Evolutionary conservation across 1,140 invertebrate species (phyloP).

Genomic region (Neodiprion lecontei): DNA sequence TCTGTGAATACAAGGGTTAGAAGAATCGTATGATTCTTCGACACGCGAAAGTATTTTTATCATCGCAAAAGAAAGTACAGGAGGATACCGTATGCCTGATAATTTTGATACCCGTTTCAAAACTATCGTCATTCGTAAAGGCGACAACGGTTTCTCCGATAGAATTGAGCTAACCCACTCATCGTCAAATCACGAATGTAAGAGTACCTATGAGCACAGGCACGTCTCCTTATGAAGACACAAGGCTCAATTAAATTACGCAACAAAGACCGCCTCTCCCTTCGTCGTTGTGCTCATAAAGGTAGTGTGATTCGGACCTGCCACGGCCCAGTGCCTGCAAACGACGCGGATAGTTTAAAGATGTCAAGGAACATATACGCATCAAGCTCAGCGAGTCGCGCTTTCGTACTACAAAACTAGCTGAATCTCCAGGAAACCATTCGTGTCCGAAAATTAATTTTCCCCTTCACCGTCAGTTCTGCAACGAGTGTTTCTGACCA

Average conservation of each 20-base stretch:
- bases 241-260: background rate
- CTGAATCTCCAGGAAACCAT: no score
- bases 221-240: background rate
- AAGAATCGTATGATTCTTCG: no score
- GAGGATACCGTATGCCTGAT: background rate
- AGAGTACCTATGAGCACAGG: no score
- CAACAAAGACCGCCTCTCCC: background rate
- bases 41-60: no score
- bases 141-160: background rate
- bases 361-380: background rate
- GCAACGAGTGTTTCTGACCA: no score
- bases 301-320: background rate
- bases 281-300: background rate
- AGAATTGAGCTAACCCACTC: background rate
- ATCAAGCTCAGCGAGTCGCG: background rate
- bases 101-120: background rate
- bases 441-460: no score
- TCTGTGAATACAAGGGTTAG: no score
- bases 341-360: background rate
- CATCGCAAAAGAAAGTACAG: background rate
- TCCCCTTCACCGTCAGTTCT: no score
- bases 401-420: no score
- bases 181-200: no score
- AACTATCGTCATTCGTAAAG: background rate
- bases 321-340: background rate